phyloP scores from a whole-genome alignment of 2,888 invertebrate species.

The Dasysyrphus tricinctus region DNA sequence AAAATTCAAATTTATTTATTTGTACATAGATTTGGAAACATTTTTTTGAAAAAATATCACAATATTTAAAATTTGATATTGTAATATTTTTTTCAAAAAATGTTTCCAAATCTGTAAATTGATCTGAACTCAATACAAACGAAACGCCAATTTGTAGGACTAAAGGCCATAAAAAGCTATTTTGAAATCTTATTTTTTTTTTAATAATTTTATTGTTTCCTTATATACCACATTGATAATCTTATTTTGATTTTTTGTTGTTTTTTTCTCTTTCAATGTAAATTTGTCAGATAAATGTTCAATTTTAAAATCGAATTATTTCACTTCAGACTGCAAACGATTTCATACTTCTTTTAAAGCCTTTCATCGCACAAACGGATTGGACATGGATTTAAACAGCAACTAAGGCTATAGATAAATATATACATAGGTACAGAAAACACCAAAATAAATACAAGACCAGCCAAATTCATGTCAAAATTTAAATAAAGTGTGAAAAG shows the following conservation, averaged over 20 bases:
- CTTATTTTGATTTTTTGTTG: too few relatives aligned
- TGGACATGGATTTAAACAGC: slow-evolving; percentile 34
- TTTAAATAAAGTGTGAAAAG: slow-evolving; percentile 74
- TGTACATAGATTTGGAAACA: too few relatives aligned
- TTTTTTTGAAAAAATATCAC: too few relatives aligned
- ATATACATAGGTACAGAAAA: not conserved
- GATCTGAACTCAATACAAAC: too few relatives aligned
- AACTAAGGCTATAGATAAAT: slow-evolving; percentile 15
- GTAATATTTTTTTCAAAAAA: too few relatives aligned
- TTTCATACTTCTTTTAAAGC: slow-evolving; percentile 54
- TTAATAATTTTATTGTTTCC: not conserved
- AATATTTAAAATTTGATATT: too few relatives aligned
- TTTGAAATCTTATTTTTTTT: too few relatives aligned
- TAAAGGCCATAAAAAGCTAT: too few relatives aligned
- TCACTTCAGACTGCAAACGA: slow-evolving; percentile 47
- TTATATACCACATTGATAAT: too few relatives aligned
- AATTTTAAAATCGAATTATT: slow-evolving; percentile 47
- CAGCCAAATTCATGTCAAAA: slow-evolving; percentile 70
- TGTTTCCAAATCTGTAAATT: too few relatives aligned
- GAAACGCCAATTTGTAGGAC: too few relatives aligned
- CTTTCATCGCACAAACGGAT: slow-evolving; percentile 58
- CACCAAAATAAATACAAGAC: slow-evolving; percentile 38
- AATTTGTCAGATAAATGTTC: slow-evolving; percentile 40
- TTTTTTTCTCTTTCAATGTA: not conserved
- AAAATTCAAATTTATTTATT: too few relatives aligned